These are phyloP conservation scores for Graptemys geographica DNA, from an alignment of 2,797 vertebrate genomes.

Conservation along the genomic window DNA sequence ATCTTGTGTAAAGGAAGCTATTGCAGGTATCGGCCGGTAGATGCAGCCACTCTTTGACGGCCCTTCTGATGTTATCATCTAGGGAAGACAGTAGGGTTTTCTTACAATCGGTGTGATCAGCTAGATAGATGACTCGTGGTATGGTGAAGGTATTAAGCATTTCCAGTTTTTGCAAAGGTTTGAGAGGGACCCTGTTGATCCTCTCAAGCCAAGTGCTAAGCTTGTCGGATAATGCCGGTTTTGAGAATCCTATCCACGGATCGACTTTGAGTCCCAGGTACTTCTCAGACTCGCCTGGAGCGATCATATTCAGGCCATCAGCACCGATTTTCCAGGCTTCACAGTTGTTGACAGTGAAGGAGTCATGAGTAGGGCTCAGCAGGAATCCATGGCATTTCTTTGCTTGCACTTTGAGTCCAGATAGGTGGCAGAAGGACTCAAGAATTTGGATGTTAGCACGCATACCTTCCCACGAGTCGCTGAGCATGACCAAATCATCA, in stretches of 20 bases:
- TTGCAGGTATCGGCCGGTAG: neutral
- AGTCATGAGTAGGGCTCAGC: neutral
- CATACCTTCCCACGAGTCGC: neutral
- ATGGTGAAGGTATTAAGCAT: neutral
- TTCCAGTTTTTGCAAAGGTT: neutral
- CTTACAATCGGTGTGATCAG: neutral
- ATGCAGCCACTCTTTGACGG: neutral
- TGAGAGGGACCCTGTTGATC: no score
- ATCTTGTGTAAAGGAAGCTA: neutral
- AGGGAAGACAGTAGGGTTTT: neutral
- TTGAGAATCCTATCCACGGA: neutral
- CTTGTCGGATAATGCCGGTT: no score
- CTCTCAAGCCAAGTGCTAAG: no score
- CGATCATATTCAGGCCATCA: fast-evolving
- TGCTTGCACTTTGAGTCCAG: neutral
- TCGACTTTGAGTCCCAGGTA: neutral
- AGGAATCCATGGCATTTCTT: neutral
- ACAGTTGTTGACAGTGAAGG: neutral
- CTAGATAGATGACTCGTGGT: neutral
- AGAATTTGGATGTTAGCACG: neutral
- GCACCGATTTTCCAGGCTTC: neutral
- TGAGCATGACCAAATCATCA: neutral
- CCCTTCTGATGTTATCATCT: neutral
- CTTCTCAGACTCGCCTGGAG: no score
- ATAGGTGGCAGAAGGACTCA: neutral